Percentiles rank a stretch among this genome's conserved stretches.
These are phyloP conservation scores for Coregonus suidteri DNA, from an alignment of 2,797 vertebrate genomes.

Conservation along the genomic window DNA sequence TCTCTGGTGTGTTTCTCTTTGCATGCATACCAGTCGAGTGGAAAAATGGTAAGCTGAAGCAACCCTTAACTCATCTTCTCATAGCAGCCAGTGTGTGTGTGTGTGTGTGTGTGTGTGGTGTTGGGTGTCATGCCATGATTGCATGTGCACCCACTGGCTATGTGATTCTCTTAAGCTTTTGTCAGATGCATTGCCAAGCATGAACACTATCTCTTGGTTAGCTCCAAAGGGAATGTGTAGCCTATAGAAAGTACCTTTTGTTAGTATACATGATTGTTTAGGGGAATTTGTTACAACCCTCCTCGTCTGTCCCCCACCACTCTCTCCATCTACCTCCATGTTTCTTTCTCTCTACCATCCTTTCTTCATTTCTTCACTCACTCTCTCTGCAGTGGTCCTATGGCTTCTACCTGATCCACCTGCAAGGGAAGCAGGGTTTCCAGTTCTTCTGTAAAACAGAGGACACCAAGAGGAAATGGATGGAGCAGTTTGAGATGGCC, in stretches of 20 bases:
- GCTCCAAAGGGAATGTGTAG: background rate
- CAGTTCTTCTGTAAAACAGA: constrained; percentile 99
- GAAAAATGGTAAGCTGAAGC: constrained; percentile 95
- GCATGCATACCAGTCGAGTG: constrained; percentile 92
- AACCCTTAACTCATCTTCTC: constrained; percentile 62
- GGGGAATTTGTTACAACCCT: background rate
- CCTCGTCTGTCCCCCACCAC: background rate
- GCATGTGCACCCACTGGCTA: constrained; percentile 43
- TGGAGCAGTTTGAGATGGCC: constrained; percentile 99
- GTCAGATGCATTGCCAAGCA: constrained; percentile 52
- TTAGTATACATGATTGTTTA: background rate
- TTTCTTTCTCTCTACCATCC: constrained; percentile 21
- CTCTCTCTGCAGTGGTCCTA: constrained; percentile 89
- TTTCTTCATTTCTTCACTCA: constrained; percentile 41
- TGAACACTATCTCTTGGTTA: constrained; percentile 23
- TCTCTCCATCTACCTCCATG: constrained; percentile 22
- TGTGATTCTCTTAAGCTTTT: constrained; percentile 41
- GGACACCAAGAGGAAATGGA: constrained; percentile 98
- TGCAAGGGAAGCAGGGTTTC: constrained; percentile 97
- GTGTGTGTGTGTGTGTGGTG: constrained; percentile 10
- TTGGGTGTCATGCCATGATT: constrained; percentile 41
- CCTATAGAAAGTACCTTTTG: background rate
- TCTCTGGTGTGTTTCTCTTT: constrained; percentile 52
- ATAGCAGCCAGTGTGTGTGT: constrained; percentile 39
- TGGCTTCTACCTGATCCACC: constrained; percentile 95